Evolutionary conservation across 1,140 invertebrate species (phyloP), one percentile per base, ranked within the genome.

Genomic region (Lutraria rhynchaena): DNA sequence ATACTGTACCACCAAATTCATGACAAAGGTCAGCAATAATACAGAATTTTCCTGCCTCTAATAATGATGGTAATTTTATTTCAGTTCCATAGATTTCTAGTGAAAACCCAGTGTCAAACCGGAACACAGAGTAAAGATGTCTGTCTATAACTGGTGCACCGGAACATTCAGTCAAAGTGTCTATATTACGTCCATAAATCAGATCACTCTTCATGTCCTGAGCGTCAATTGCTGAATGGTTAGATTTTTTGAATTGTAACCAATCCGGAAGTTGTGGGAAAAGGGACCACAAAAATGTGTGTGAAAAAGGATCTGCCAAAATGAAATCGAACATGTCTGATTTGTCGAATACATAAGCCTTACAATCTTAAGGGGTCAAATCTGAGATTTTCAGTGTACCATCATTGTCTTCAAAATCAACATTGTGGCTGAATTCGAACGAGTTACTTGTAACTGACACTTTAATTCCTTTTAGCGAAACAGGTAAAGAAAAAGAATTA

Each of bases 51-150:
- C 60, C 19, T 2, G 31, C 19, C 11, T 35, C 13, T 46, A 77
- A 44, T n/a, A 37, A 37, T 46, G 58, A 29, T 5, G 70, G 71
- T 17, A 77, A n/a, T 0, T 60, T 24, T 9, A 77, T 31, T 41
- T 2, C 41, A 15, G 51, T 33, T 13, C 74, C 74, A 11, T 49
- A 44, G 3, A 77, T 15, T 7, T 22, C 33, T 2, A 77, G 35
- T 19, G 4, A 15, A 22, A 77, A 77, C 27, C 35, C 57, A 11
- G 58, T 77, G 22, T n/a, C 31, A 53, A 77, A 53, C 27, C 31
- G 37, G 31, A 77, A 77, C 3, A 77, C 57, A 15, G 58, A 51
- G 57, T 77, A 77, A 29, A 63, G 41, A 60, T 49, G 57, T 0
- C 22, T 24, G 11, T 44, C 24, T 4, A 63, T n/a, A 3, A 77